Conservation (phyloP, 2,888 invertebrate species). For the Lepidocyrtinus sp. region DNA sequence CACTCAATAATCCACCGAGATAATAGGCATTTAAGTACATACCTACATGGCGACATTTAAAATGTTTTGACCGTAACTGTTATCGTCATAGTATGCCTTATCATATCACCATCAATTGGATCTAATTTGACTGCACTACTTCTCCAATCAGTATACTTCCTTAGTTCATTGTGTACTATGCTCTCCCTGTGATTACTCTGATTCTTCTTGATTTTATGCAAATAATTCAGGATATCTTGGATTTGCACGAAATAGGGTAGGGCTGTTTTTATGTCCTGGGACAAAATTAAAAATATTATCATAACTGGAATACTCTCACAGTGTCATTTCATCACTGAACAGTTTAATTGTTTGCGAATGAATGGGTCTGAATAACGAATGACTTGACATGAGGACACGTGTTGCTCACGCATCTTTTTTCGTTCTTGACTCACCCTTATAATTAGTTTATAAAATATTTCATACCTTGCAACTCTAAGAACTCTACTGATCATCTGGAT, state of each 20-base stretch:
- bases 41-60: neutral
- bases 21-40: neutral
- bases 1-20: constrained; percentile 20
- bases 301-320: constrained; percentile 11
- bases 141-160: constrained; percentile 52
- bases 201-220: constrained; percentile 41
- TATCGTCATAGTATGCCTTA: too few relatives aligned
- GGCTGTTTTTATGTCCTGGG: constrained; percentile 16
- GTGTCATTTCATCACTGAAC: neutral
- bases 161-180: constrained; percentile 33
- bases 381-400: constrained; percentile 23
- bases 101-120: neutral
- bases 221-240: constrained; percentile 48
- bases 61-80: neutral
- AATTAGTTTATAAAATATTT: constrained; percentile 18
- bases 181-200: neutral
- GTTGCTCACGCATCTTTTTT: constrained; percentile 7
- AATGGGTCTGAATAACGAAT: neutral
- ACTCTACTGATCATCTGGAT: constrained; percentile 17
- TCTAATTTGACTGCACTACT: constrained; percentile 30
- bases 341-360: neutral
- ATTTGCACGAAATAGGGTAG: constrained; percentile 17
- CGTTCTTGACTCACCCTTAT: constrained; percentile 1
- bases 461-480: too few relatives aligned
- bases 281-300: neutral